Conservation (phyloP, 2,113 vertebrate genomes). For the Callaeas wilsoni region DNA sequence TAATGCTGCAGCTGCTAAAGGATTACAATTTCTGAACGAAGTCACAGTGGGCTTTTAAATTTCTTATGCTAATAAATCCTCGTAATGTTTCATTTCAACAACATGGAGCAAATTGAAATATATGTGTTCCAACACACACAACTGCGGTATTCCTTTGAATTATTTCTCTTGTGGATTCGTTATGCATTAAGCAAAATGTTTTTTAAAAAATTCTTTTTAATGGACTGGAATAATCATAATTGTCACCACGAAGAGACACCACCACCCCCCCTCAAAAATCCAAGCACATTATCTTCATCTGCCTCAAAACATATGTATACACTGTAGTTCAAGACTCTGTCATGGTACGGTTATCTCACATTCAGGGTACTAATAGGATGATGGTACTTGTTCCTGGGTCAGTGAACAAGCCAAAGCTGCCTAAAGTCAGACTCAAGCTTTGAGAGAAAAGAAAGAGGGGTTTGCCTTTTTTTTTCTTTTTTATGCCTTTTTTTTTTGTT, state of each 20-base stretch:
- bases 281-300: background rate
- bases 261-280: background rate
- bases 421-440: conserved; percentile 16
- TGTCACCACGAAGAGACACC: background rate
- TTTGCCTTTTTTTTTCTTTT: background rate
- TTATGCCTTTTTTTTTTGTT: background rate
- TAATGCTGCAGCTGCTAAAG: background rate
- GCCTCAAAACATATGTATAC: background rate
- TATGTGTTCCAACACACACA: background rate
- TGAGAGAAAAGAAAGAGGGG: background rate
- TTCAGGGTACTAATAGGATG: conserved; percentile 50
- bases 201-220: background rate
- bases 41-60: background rate
- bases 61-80: background rate
- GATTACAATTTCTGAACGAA: background rate
- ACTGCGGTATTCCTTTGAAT: background rate
- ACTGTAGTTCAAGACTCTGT: background rate
- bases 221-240: conserved; percentile 23
- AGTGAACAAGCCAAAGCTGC: conserved; percentile 50
- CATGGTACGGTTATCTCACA: background rate
- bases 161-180: background rate
- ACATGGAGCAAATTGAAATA: background rate
- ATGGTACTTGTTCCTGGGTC: conserved; percentile 36
- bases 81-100: background rate
- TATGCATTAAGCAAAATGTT: background rate